Conservation (phyloP, 2,797 vertebrate genomes). For the Mycteria americana region DNA sequence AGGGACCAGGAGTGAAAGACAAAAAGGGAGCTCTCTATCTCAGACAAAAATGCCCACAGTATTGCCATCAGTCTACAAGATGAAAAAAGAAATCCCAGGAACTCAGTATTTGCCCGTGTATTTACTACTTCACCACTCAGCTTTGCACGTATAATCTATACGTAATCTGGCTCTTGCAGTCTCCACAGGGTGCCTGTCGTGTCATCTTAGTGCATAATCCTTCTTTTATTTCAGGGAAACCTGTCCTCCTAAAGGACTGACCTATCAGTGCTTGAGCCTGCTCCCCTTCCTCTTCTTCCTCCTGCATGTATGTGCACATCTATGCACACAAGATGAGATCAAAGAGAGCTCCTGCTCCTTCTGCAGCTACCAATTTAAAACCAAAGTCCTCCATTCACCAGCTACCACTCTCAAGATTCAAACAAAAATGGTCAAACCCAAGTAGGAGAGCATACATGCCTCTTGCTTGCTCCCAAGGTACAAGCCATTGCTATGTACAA, state of each 20-base stretch:
- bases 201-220: neutral
- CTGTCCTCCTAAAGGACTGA: neutral
- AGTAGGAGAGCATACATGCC: neutral
- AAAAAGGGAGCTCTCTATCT: neutral
- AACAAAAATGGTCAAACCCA: neutral
- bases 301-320: neutral
- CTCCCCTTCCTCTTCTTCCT: neutral
- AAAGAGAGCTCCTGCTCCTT: neutral
- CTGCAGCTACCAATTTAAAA: neutral
- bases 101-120: neutral
- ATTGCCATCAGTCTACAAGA: neutral
- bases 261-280: neutral
- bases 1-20: neutral
- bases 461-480: neutral
- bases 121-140: neutral
- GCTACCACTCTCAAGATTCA: neutral
- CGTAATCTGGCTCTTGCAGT: accelerated
- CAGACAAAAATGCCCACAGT: neutral
- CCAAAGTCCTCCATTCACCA: neutral
- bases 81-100: neutral
- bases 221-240: neutral
- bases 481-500: neutral
- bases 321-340: accelerated
- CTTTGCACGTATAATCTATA: neutral
- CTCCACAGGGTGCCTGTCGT: neutral